Evolutionary conservation across 2,113 vertebrate genomes (phyloP).

Genomic region (Amblyopsis rosae): DNA sequence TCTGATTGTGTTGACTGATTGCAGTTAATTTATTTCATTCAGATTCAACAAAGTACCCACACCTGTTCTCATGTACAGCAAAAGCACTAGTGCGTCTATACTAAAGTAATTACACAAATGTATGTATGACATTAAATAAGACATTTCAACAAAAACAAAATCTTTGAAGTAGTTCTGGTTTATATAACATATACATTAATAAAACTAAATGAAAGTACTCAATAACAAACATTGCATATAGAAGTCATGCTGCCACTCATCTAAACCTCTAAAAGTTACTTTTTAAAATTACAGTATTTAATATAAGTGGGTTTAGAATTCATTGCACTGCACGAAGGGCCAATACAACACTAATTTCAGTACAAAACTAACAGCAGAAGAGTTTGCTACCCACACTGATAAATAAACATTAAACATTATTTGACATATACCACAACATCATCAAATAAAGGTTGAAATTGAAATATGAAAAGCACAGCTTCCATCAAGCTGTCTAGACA

Average conservation of each 20-base stretch:
- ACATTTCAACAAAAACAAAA: slow-evolving; percentile 28
- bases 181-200: slow-evolving; percentile 34
- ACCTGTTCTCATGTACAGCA: slow-evolving; percentile 55
- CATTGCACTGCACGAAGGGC: no score
- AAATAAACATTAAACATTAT: neutral
- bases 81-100: slow-evolving; percentile 43
- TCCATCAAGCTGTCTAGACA: no score
- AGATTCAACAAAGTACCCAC: slow-evolving; percentile 45
- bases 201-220: slow-evolving; percentile 31
- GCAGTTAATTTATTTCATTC: slow-evolving; percentile 52
- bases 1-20: slow-evolving; percentile 9
- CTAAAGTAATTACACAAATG: slow-evolving; percentile 39
- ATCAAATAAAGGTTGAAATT: neutral
- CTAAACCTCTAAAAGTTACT: slow-evolving; percentile 39
- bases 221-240: slow-evolving; percentile 17
- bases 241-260: slow-evolving; percentile 61
- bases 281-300: no score
- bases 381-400: neutral
- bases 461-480: neutral
- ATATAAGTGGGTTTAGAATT: neutral
- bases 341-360: no score
- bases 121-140: slow-evolving; percentile 22
- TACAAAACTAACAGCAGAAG: no score
- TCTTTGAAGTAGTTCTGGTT: slow-evolving; percentile 9
- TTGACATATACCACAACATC: neutral